Conservation (phyloP, 2,113 vertebrate genomes). For the Phylloscopus whistleri region DNA sequence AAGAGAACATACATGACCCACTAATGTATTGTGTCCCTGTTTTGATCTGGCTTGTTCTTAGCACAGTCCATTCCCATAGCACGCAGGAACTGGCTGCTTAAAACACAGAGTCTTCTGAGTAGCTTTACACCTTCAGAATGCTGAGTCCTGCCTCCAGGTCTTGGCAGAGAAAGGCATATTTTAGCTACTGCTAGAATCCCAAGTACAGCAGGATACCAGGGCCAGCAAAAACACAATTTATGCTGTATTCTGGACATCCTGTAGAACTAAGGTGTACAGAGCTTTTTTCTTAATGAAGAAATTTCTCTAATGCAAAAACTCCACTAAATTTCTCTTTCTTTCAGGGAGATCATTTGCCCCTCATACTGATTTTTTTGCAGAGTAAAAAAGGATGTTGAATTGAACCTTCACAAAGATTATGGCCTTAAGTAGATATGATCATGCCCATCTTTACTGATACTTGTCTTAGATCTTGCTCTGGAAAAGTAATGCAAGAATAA, state of each 20-base stretch:
- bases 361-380: background rate
- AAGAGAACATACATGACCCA: background rate
- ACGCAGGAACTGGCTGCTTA: background rate
- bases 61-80: fast-evolving
- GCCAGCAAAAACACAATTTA: background rate
- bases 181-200: background rate
- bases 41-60: background rate
- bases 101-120: background rate
- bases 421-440: background rate
- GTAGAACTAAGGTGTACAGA: background rate
- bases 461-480: background rate
- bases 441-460: background rate
- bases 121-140: background rate
- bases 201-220: background rate
- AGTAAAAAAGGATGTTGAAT: background rate
- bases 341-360: background rate
- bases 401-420: background rate
- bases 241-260: background rate
- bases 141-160: background rate
- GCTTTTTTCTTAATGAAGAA: background rate
- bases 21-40: too few relatives aligned
- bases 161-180: background rate
- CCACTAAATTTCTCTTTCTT: background rate
- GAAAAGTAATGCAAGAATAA: background rate
- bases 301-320: background rate